phyloP scores from a whole-genome alignment of 30 jellyfish, hydroid and myxozoan species.

The Aurelia sp. region DNA sequence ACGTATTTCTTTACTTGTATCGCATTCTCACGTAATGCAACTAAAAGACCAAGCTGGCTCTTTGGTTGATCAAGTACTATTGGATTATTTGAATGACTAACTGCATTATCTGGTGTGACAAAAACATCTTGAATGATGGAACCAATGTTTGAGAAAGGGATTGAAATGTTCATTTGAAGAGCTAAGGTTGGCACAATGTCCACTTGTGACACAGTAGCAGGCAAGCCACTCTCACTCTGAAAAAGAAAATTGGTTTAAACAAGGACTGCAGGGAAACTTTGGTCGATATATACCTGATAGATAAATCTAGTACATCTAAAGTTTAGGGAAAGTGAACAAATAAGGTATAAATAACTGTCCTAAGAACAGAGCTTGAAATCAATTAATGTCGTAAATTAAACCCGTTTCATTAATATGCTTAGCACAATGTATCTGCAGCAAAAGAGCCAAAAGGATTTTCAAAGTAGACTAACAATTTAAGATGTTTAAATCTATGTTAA shows the following conservation, averaged over 20 bases:
- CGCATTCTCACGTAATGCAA: constrained; percentile 60
- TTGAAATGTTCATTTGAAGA: constrained; percentile 76
- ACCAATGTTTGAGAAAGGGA: constrained; percentile 96
- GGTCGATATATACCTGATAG: too few relatives aligned
- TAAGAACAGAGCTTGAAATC: too few relatives aligned
- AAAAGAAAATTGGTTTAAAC: constrained; percentile 64
- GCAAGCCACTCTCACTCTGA: constrained; percentile 42
- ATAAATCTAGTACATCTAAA: too few relatives aligned
- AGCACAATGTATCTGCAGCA: too few relatives aligned
- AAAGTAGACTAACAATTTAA: too few relatives aligned
- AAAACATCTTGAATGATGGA: constrained; percentile 72
- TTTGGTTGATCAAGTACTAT: neutral
- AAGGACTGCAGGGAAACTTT: too few relatives aligned
- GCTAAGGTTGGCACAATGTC: constrained; percentile 95
- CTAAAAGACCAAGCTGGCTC: constrained; percentile 20
- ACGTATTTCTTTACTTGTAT: constrained; percentile 68
- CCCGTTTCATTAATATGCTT: too few relatives aligned
- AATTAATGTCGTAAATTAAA: too few relatives aligned
- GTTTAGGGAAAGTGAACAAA: too few relatives aligned
- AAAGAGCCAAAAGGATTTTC: too few relatives aligned
- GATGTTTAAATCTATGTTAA: too few relatives aligned
- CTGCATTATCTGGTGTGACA: neutral
- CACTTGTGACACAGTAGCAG: constrained; percentile 68
- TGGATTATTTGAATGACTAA: neutral
- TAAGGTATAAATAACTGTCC: too few relatives aligned